Conservation (phyloP, 2,888 invertebrate species). For the Axea sp. region DNA sequence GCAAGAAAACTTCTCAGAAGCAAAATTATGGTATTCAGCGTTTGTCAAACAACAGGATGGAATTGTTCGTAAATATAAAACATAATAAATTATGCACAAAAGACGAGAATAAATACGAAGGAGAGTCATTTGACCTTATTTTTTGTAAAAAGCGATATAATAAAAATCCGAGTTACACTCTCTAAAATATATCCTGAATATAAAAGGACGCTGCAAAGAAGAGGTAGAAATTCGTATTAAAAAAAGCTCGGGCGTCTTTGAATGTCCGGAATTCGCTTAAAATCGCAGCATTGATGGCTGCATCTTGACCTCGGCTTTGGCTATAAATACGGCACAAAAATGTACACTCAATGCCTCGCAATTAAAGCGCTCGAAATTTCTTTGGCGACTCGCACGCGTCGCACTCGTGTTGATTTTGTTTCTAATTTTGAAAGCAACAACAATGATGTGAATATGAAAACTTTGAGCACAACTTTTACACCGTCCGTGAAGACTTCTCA, state of each 20-base stretch:
- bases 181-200: constrained; percentile 34
- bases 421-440: constrained; percentile 7
- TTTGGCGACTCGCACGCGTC: constrained; percentile 11
- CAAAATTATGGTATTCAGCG: too few relatives aligned
- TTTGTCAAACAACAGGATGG: too few relatives aligned
- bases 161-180: constrained; percentile 30
- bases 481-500: neutral
- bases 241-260: constrained; percentile 43
- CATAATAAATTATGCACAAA: too few relatives aligned
- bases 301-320: constrained; percentile 48
- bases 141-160: constrained; percentile 31
- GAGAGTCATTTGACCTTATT: constrained; percentile 10
- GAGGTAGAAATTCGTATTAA: constrained; percentile 29
- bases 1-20: too few relatives aligned
- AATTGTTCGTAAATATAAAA: too few relatives aligned
- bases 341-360: constrained; percentile 54
- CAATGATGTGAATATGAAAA: too few relatives aligned
- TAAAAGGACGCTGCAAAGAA: constrained; percentile 39
- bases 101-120: neutral
- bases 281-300: constrained; percentile 53
- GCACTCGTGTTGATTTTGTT: constrained; percentile 32
- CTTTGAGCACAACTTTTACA: too few relatives aligned
- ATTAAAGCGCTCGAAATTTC: constrained; percentile 52
- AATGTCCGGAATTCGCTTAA: constrained; percentile 33
- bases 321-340: constrained; percentile 50